These are phyloP conservation scores for Zaprionus capensis DNA, from an alignment of 1,140 invertebrate species.

Conservation along the genomic window DNA sequence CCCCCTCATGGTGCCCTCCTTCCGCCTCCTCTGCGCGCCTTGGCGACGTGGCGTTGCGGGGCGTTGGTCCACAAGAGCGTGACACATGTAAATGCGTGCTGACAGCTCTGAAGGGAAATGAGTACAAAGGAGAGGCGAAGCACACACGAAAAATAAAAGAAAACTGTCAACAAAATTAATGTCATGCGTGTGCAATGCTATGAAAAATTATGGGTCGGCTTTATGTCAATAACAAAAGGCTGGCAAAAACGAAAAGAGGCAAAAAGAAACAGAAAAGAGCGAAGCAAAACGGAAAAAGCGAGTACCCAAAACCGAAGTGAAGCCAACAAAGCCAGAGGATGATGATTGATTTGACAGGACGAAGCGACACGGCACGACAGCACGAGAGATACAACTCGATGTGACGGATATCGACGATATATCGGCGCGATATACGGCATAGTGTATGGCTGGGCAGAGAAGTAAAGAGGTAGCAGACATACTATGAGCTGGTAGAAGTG, in stretches of 20 bases:
- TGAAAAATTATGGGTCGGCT: constrained; percentile 81
- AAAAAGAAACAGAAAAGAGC: constrained; percentile 21
- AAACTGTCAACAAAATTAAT: constrained; percentile 84
- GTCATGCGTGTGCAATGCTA: constrained; percentile 81
- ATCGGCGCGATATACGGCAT: not conserved
- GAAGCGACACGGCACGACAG: constrained; percentile 21
- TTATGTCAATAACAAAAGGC: constrained; percentile 78
- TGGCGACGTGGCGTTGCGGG: not conserved
- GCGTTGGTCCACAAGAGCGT: constrained; percentile 33
- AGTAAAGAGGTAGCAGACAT: constrained; percentile 33
- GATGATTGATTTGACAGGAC: constrained; percentile 84
- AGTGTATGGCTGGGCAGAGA: not conserved
- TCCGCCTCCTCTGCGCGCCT: not conserved
- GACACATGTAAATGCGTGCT: constrained; percentile 81
- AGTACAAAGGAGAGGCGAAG: constrained; percentile 51
- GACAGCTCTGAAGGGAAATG: constrained; percentile 69
- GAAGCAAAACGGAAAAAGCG: constrained; percentile 7
- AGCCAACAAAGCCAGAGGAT: constrained; percentile 39
- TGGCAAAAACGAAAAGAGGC: constrained; percentile 19
- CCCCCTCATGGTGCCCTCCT: not conserved
- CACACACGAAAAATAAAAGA: constrained; percentile 64
- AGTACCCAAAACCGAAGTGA: constrained; percentile 8
- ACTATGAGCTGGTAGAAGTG: constrained; percentile 13
- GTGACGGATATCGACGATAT: constrained; percentile 29
- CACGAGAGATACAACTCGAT: constrained; percentile 35